Percentiles rank a stretch among this genome's conserved stretches.
phyloP scores from a whole-genome alignment of 2,113 vertebrate genomes.

The Cinclus mexicanus region DNA sequence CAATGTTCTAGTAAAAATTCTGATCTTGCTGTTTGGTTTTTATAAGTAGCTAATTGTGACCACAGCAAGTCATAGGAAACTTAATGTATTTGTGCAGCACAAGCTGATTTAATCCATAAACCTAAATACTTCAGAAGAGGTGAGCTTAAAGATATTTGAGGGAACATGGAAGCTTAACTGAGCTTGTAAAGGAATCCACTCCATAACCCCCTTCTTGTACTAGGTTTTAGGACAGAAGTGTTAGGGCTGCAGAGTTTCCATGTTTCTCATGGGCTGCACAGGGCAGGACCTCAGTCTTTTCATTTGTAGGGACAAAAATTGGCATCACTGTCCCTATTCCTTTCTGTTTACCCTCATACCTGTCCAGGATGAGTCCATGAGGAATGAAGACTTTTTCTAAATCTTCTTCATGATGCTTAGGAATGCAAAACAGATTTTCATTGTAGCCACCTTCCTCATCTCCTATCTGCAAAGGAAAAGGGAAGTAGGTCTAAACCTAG shows the following conservation, averaged over 20 bases:
- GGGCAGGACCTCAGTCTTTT: background rate
- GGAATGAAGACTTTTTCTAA: slow-evolving; percentile 83
- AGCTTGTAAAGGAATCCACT: background rate
- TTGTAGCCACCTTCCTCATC: slow-evolving; percentile 78
- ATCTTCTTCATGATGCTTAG: slow-evolving; percentile 80
- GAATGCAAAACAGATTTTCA: slow-evolving; percentile 79
- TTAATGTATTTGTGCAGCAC: background rate
- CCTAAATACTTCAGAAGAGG: background rate
- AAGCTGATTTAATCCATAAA: background rate
- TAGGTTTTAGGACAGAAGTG: background rate
- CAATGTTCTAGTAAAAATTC: background rate
- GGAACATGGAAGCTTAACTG: background rate
- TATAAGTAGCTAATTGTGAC: background rate
- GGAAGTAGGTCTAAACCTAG: background rate
- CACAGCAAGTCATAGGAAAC: background rate
- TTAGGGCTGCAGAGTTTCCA: background rate
- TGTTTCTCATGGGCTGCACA: background rate
- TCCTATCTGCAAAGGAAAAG: slow-evolving; percentile 12
- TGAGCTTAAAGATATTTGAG: background rate
- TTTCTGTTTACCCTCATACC: slow-evolving; percentile 60
- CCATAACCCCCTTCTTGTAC: background rate
- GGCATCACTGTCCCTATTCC: background rate
- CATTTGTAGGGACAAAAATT: background rate
- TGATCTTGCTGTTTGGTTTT: background rate
- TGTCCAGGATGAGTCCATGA: slow-evolving; percentile 84